Evolutionary conservation across 2,888 invertebrate species (phyloP), one percentile per base, ranked within the genome.

Genomic region (Chaetoderma sp.): DNA sequence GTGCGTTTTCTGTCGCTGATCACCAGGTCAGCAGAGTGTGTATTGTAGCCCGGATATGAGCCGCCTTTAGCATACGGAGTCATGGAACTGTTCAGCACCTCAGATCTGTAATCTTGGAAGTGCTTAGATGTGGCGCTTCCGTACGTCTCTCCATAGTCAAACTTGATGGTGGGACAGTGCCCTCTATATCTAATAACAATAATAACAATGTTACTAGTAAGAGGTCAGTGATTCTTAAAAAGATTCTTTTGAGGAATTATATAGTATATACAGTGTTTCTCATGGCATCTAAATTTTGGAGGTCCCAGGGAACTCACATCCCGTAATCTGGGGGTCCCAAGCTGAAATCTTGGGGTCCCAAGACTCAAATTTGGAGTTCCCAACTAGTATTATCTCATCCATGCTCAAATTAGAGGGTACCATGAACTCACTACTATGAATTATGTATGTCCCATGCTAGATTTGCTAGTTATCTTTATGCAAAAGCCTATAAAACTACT

Each of bases 61-160:
- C 86, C 86, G 30, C 86, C 86, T 59, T 75, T 74, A 55, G 77
- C 74, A 57, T 81, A 83, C 30, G 82, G 82, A 63, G 79, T 80
- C 66, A 80, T 77, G 33, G 85, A 85, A 23, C 78, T 78, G 72
- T 79, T 81, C 39, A 86, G 71, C 4, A 83, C 83, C 45, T 81
- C 73, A 27, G 81, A 83, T 52, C 86, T 76, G 70, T 83, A 86
- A 67, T 86, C 86, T 66, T 86, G 86, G 75, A 87, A 86, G 70
- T 87, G 83, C 70, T 86, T 86, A 42, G 78, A 70, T n/a, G 85
- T 85, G 18, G 82, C 81, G 66, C 84, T 83, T 32, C 86, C 86
- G 74, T 83, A 87, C 23, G 86, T 86, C 68, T 87, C 86, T n/a
- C 85, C 86, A 76, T 84, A 86, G 66, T 86, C 85, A 78, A 80